Evolutionary conservation across 2,797 vertebrate genomes (phyloP), one percentile per base, ranked within the genome.

Genomic region (Eptatretus atami): DNA sequence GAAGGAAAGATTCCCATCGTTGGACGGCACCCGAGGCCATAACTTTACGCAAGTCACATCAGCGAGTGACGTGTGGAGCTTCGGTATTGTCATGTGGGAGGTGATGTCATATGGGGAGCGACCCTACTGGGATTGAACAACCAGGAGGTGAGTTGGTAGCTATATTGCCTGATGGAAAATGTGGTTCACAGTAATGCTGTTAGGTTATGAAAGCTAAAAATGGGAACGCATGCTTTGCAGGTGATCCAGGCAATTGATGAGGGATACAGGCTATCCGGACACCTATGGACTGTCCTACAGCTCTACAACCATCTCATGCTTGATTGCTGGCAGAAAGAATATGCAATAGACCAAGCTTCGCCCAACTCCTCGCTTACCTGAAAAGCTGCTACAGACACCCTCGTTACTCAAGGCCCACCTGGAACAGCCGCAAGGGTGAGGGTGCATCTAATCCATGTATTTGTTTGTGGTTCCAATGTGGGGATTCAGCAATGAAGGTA

Each of bases 161-260:
- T 8, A 44, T 44, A 44, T 44, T 44, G 31, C 31, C 31, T 44
- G 31, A 44, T 44, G 31, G 31, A 44, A 44, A 44, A 44, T 44
- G 31, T 44, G 31, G 31, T 44, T 44, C 6, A 8, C 31, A 4
- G 6, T 4, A n/a, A 4, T 44, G 31, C 31, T 44, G 31, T 44
- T 4, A 44, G 31, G 6, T 44, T 5, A 44, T 44, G 31, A 44
- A 44, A 44, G 4, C 31, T 44, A 44, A 44, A n/a, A 44, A 44
- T 44, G 31, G 31, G 4, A 44, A 44, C 3, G n/a, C 25, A 25
- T 25, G 25, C 12, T 12, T n/a, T 61, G 60, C 71, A 98, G 90
- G 90, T 98, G 70, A 98, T 98, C 72, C 94, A 96, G 73, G 90
- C 90, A 31, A 88, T 98, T 64, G 90, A 98, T 67, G 90, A 98